A percentile compares a stretch with the other conserved stretches of the same genome.
Conservation (phyloP, 2,797 vertebrate genomes). For the Remorina albescens region DNA sequence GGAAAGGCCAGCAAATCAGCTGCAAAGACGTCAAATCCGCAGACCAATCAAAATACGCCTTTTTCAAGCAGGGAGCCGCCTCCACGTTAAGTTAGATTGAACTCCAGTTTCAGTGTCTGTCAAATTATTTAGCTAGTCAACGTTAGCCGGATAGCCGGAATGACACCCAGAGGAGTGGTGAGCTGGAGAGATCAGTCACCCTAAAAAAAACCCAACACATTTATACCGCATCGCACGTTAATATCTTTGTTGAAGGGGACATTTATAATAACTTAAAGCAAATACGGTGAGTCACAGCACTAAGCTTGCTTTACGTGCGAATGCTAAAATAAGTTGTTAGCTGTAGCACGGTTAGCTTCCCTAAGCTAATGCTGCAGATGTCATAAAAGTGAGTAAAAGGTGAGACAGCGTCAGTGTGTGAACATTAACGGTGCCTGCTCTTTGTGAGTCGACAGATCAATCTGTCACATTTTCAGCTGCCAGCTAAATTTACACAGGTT, state of each 20-base stretch:
- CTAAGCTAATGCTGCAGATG: conserved; percentile 48
- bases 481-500: not conserved
- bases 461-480: not conserved
- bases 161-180: conserved; percentile 46
- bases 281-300: conserved; percentile 43
- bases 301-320: not conserved
- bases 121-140: conserved; percentile 70
- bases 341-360: conserved; percentile 40
- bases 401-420: conserved; percentile 5
- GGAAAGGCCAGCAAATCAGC: conserved; percentile 47
- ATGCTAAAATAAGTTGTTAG: conserved; percentile 32
- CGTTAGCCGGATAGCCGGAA: conserved; percentile 54
- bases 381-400: not conserved
- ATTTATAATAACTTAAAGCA: not conserved
- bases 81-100: conserved; percentile 67
- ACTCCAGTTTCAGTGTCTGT: conserved; percentile 62
- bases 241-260: conserved; percentile 3
- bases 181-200: conserved; percentile 39
- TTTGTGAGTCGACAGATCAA: fast-evolving
- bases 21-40: not conserved
- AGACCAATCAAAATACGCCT: conserved; percentile 62
- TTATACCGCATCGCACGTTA: not conserved
- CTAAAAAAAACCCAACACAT: too few relatives aligned
- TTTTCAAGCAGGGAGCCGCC: conserved; percentile 27
- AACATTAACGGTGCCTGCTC: not conserved